These are phyloP conservation scores for Hipposideros larvatus DNA, from an alignment of 2,797 vertebrate genomes.

Conservation along the genomic window DNA sequence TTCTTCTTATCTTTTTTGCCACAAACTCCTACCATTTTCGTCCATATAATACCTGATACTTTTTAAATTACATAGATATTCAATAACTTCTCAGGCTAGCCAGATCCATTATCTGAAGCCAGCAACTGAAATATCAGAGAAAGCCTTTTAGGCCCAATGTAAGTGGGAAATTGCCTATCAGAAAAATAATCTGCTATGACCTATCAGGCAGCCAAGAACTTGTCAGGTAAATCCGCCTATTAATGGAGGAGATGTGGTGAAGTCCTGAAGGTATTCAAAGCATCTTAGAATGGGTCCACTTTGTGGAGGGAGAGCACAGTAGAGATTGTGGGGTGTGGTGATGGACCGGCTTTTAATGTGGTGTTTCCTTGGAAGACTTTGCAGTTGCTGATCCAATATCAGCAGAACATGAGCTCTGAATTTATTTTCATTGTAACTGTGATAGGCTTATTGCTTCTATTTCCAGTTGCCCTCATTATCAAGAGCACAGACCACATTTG, in stretches of 20 bases:
- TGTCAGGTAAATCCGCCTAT: background rate
- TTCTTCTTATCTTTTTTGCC: background rate
- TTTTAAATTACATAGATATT: conserved; percentile 55
- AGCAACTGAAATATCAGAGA: conserved; percentile 51
- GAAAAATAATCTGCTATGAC: conserved; percentile 54
- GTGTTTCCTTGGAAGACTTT: background rate
- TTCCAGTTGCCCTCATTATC: background rate
- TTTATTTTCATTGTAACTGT: background rate
- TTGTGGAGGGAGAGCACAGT: background rate
- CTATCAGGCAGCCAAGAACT: conserved; percentile 22
- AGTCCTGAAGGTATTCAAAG: background rate
- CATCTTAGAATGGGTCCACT: background rate
- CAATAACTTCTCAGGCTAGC: conserved; percentile 53
- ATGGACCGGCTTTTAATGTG: background rate
- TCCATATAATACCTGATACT: background rate
- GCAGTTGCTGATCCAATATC: background rate
- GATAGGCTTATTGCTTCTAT: background rate
- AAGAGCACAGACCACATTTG: background rate
- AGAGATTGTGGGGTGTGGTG: rapidly evolving
- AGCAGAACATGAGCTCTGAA: background rate
- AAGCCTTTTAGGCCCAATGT: conserved; percentile 52
- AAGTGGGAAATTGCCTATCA: conserved; percentile 66
- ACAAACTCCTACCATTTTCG: conserved; percentile 46
- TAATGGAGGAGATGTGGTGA: background rate
- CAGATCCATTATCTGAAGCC: conserved; percentile 5